Base-by-base conservation (phyloP, 2,797 vertebrate genomes). In the Acrossocheilus fasciatus region DNA sequence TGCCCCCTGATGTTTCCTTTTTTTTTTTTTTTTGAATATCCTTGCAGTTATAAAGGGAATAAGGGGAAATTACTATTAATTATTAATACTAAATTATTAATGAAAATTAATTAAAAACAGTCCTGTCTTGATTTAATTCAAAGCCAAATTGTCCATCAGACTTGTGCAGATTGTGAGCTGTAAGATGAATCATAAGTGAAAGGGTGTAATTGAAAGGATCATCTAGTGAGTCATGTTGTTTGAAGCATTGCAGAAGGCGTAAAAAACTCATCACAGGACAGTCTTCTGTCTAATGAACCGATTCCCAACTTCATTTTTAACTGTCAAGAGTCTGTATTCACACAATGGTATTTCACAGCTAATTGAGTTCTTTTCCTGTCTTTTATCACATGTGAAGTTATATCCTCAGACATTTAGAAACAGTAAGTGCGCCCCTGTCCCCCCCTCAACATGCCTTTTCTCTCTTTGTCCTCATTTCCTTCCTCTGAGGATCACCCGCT, bases 1-100 rank as follows among this genome's bases (percentile, higher is more conserved):
- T 95, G 95, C 93, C 80, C 93, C 91, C 96, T 95, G 89, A 90
- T 94, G 95, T 92, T 79, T 85, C n/a, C 2, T 72, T 18, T 50
- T 39, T 39, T 39, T 5, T 30, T 30, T 30, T 68, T 18, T 15
- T 0, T 50, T 12, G 3, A 14, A 3, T 6, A 68, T 26, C 34
- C 15, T 12, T 76, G 34, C 45, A 41, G 23, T 52, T 68, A 7
- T 5, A 36, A 74, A 64, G 39, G 18, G 10, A 64, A n/a, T 30
- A 8, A 47, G 12, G 3, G 54, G 34, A 36, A 68, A 66, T 54
- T 17, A 4, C 69, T 73, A 59, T 62, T 26, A 43, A 7, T 54
- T 72, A 17, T 57, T 41, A 52, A 54, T 18, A 52, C 30, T 59
- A 70, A 54, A 78, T 85, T 45, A 77, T 85, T 0, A 23, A 85